Evolutionary conservation across 2,797 vertebrate species (phyloP).

Genomic region (Nannoperca australis): DNA sequence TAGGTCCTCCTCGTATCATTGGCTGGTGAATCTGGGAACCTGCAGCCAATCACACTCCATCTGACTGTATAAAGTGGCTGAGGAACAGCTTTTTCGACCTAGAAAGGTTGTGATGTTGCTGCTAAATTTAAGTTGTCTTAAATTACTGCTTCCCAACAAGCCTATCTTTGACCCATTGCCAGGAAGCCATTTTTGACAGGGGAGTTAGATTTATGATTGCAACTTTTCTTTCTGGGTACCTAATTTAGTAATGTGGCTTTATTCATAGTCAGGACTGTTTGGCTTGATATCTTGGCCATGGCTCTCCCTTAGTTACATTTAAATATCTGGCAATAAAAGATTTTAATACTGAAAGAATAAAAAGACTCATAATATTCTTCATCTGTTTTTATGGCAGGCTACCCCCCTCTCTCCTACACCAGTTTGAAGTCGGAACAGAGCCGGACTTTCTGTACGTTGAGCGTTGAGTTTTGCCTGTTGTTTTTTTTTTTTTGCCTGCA

Average conservation of each 20-base stretch:
- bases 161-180: not conserved
- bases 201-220: not conserved
- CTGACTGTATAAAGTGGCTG: not conserved
- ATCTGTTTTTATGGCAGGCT: not conserved
- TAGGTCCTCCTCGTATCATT: not conserved
- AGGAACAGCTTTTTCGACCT: not conserved
- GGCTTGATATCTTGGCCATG: not conserved
- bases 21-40: not conserved
- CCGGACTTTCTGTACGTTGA: too few relatives aligned
- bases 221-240: not conserved
- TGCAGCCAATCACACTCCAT: conserved; percentile 11
- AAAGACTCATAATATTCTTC: not conserved
- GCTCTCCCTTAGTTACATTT: not conserved
- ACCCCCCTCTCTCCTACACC: not conserved
- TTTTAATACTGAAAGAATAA: too few relatives aligned
- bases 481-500: not conserved
- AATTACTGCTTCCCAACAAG: not conserved
- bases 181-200: too few relatives aligned
- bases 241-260: not conserved
- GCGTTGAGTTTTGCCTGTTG: not conserved
- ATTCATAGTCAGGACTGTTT: not conserved
- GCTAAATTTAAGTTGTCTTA: not conserved
- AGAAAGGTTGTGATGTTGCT: not conserved
- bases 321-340: not conserved
- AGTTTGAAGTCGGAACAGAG: not conserved